A percentile compares a stretch with the other conserved stretches of the same genome.
phyloP scores from a whole-genome alignment of 2,113 vertebrate species.

The Callipepla squamata region DNA sequence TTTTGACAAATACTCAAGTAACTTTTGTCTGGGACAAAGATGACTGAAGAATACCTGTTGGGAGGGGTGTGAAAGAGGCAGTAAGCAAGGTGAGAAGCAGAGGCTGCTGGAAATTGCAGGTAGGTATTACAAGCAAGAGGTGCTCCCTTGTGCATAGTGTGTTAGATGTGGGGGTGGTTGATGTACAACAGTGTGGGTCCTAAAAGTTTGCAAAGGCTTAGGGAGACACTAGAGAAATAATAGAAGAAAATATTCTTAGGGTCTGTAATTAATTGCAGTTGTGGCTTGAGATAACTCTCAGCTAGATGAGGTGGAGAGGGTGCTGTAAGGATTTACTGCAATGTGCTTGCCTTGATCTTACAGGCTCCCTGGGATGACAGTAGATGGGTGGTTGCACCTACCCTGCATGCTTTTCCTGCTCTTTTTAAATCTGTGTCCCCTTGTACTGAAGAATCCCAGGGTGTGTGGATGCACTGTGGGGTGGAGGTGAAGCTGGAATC shows the following conservation, averaged over 20 bases:
- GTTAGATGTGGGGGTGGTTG: neutral
- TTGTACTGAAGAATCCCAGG: neutral
- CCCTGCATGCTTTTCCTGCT: accelerated
- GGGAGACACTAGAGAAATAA: neutral
- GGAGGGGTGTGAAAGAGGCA: neutral
- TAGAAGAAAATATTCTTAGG: neutral
- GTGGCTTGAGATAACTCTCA: neutral
- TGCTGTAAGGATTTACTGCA: neutral
- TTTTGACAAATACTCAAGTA: neutral
- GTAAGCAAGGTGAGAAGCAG: neutral
- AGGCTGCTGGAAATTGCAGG: neutral
- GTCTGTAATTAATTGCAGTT: neutral
- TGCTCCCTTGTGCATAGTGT: neutral
- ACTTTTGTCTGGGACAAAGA: neutral
- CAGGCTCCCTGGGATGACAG: neutral
- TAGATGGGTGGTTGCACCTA: neutral
- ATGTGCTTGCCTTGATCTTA: neutral
- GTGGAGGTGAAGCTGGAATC: neutral
- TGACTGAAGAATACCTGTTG: accelerated
- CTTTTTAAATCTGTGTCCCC: neutral
- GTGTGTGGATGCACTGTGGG: too few relatives aligned
- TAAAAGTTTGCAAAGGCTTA: neutral
- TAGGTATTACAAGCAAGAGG: neutral
- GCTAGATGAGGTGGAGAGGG: neutral
- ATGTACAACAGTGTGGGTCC: accelerated